Evolutionary conservation across 2,888 invertebrate species (phyloP).

Genomic region (Priapulus caudatus): DNA sequence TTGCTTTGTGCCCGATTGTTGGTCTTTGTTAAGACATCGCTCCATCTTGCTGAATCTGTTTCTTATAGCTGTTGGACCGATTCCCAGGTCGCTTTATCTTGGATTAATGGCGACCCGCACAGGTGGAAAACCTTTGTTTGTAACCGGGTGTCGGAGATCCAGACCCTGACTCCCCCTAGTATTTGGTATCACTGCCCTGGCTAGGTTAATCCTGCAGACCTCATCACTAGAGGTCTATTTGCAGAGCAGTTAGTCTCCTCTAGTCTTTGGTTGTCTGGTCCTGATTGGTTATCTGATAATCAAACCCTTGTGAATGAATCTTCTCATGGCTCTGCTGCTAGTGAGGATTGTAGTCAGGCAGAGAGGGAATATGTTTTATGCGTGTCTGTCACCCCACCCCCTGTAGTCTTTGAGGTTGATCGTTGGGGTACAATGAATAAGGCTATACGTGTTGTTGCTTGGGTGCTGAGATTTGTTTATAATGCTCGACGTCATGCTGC

Average conservation of each 20-base stretch:
- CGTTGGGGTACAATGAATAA: too few species aligned
- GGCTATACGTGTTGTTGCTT: too few species aligned
- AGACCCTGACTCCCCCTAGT: conserved; percentile 8
- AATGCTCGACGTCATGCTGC: too few species aligned
- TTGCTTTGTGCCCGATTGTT: conserved; percentile 12
- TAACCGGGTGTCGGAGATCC: conserved; percentile 24
- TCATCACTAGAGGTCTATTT: conserved; percentile 22
- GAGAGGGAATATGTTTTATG: too few species aligned
- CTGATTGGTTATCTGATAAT: conserved; percentile 19
- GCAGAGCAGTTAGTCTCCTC: conserved; percentile 11
- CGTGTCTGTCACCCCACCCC: too few species aligned
- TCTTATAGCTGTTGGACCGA: conserved; percentile 20
- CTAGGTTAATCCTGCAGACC: conserved; percentile 27
- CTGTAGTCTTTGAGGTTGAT: too few species aligned
- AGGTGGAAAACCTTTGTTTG: conserved; percentile 22
- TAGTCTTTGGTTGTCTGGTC: conserved; percentile 25
- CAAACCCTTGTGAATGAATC: too few species aligned
- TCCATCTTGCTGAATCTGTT: not conserved
- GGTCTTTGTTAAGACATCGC: conserved; percentile 10
- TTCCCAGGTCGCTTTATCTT: conserved; percentile 20
- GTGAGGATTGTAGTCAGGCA: too few species aligned
- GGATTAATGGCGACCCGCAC: too few species aligned
- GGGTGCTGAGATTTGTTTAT: too few species aligned
- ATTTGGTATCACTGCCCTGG: conserved; percentile 24
- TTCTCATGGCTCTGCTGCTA: too few species aligned